These are phyloP conservation scores for Hormiphora californensis DNA, from an alignment of 37 sponge, comb jelly and placozoan species.

Conservation along the genomic window DNA sequence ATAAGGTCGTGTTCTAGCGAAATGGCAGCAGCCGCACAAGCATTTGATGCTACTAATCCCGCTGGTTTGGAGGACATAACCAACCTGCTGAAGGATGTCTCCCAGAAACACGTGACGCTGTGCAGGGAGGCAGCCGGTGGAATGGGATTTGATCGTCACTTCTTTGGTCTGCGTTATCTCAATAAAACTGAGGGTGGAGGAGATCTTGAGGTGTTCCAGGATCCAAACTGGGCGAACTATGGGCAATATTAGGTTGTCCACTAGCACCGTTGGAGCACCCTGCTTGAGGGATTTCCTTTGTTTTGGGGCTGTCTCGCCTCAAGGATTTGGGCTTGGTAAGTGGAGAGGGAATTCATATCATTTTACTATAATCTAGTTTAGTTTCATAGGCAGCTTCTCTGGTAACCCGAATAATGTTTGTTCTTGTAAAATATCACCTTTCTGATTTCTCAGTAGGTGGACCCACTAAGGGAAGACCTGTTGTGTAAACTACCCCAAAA, in stretches of 20 bases:
- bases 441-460: no score
- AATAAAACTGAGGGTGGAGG: conserved; percentile 52
- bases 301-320: conserved; percentile 33
- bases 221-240: conserved; percentile 66
- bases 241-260: conserved; percentile 83
- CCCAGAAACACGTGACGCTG: conserved; percentile 68
- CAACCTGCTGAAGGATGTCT: conserved; percentile 58
- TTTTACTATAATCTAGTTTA: no score
- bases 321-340: conserved; percentile 24
- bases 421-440: no score
- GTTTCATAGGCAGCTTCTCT: no score
- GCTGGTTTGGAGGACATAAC: conserved; percentile 57
- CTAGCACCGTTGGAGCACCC: conserved; percentile 70
- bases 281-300: background rate
- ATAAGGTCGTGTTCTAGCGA: conserved; percentile 78
- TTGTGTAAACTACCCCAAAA: no score
- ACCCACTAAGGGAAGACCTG: no score
- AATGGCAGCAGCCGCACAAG: conserved; percentile 64
- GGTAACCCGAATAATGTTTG: no score
- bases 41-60: conserved; percentile 61
- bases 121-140: conserved; percentile 69
- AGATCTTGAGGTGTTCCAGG: conserved; percentile 65
- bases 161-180: conserved; percentile 78
- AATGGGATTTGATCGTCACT: conserved; percentile 92
- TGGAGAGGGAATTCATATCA: no score